Conservation (phyloP, 2,888 invertebrate genomes). For the Erebia palarica region DNA sequence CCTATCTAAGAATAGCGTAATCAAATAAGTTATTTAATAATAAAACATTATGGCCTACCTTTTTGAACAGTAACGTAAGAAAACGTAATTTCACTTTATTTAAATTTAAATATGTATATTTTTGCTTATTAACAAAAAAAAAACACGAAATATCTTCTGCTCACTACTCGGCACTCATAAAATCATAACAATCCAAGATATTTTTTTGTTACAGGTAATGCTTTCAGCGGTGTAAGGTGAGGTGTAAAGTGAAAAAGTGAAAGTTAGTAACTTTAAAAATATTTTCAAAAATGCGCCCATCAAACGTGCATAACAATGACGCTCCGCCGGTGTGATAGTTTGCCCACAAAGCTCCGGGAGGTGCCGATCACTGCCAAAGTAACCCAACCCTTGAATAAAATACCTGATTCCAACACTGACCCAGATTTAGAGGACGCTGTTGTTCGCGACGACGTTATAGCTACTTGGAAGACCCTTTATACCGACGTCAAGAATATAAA, state of each 20-base stretch:
- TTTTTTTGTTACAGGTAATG: slow-evolving; percentile 59
- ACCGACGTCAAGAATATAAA: slow-evolving; percentile 73
- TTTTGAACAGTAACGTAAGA: too few species aligned
- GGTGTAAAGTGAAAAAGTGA: slow-evolving; percentile 47
- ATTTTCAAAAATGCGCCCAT: slow-evolving; percentile 67
- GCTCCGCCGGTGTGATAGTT: slow-evolving; percentile 77
- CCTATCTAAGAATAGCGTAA: too few species aligned
- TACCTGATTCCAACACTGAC: slow-evolving; percentile 63
- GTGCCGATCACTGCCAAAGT: slow-evolving; percentile 48
- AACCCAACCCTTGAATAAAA: slow-evolving; percentile 47
- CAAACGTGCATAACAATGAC: slow-evolving; percentile 66
- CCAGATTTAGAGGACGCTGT: slow-evolving; percentile 62
- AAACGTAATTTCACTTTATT: too few species aligned
- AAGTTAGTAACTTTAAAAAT: slow-evolving; percentile 20
- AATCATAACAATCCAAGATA: not conserved
- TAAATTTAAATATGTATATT: too few species aligned
- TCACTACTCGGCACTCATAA: not conserved
- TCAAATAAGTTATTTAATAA: too few species aligned
- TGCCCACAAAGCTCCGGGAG: slow-evolving; percentile 68
- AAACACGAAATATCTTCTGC: too few species aligned
- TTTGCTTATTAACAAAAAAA: too few species aligned
- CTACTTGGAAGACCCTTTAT: slow-evolving; percentile 76
- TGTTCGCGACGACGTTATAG: slow-evolving; percentile 69
- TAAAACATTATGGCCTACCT: too few species aligned
- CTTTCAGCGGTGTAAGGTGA: slow-evolving; percentile 40